Evolutionary conservation across 2,797 vertebrate species (phyloP).

Genomic region (Onychomys leucogaster): DNA sequence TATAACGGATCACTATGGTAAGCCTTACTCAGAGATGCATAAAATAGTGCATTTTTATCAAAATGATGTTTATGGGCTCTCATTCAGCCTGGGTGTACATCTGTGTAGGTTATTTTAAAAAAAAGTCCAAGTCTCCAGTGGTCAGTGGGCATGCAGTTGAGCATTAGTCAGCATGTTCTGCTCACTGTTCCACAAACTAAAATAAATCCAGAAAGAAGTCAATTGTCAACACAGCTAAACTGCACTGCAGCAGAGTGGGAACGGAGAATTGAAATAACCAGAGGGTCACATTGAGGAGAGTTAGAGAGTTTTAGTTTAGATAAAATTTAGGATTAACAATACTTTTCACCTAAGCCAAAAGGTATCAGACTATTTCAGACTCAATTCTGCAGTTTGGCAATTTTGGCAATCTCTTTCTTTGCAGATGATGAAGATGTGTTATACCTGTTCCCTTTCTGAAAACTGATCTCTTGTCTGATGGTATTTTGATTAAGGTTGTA

Average conservation of each 20-base stretch:
- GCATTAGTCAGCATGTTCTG: constrained; percentile 73
- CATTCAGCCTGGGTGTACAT: constrained; percentile 33
- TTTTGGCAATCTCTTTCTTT: constrained; percentile 18
- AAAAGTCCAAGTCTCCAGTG: constrained; percentile 70
- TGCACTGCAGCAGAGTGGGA: neutral
- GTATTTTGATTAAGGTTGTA: constrained; percentile 67
- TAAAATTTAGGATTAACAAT: neutral
- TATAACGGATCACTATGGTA: constrained; percentile 51
- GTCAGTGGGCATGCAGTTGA: neutral
- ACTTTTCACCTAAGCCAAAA: constrained; percentile 61
- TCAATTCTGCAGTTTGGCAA: constrained; percentile 1
- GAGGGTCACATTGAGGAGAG: constrained; percentile 36
- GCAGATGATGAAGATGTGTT: neutral
- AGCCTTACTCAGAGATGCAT: constrained; percentile 64
- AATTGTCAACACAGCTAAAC: constrained; percentile 33
- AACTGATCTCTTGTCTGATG: neutral
- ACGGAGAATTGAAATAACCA: constrained; percentile 24
- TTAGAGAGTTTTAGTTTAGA: constrained; percentile 45
- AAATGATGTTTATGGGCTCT: constrained; percentile 70
- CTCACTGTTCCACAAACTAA: constrained; percentile 49
- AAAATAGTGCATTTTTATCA: constrained; percentile 59
- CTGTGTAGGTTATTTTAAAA: constrained; percentile 44
- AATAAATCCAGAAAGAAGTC: constrained; percentile 61
- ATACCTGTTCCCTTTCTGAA: constrained; percentile 53
- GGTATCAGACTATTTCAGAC: neutral